Evolutionary conservation across 1,140 invertebrate genomes (phyloP).

Genomic region (Bombyx mandarina): DNA sequence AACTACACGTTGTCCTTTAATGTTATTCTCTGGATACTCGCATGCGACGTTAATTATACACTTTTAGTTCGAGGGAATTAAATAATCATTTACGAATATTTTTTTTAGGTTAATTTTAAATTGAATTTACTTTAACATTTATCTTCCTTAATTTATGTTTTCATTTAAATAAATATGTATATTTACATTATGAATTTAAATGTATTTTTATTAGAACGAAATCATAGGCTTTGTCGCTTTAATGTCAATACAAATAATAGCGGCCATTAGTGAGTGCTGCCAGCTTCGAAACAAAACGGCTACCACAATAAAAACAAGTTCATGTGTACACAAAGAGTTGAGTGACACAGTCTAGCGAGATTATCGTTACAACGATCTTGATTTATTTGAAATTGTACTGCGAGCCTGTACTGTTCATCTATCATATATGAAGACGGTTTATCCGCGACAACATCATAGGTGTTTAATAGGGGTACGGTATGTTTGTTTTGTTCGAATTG

Average conservation of each 20-base stretch:
- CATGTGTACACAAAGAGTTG: conserved; percentile 31
- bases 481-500: conserved; percentile 8
- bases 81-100: too few species aligned
- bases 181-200: too few species aligned
- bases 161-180: too few species aligned
- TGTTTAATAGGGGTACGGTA: conserved; percentile 30
- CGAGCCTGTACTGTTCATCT: conserved; percentile 31
- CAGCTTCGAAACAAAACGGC: conserved; percentile 6
- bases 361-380: conserved; percentile 37
- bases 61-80: too few species aligned
- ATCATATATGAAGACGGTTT: conserved; percentile 28
- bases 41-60: too few species aligned
- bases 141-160: too few species aligned
- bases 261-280: too few species aligned
- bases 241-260: conserved; percentile 16
- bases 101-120: too few species aligned
- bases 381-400: conserved; percentile 41
- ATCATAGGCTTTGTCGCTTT: conserved; percentile 39
- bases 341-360: conserved; percentile 42
- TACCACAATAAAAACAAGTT: conserved; percentile 14
- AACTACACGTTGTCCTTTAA: too few species aligned
- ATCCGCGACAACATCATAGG: conserved; percentile 37
- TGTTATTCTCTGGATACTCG: too few species aligned
- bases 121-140: too few species aligned
- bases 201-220: too few species aligned